phyloP scores from a whole-genome alignment of 2,888 invertebrate genomes.

The Callyntrura guangdongensis region DNA sequence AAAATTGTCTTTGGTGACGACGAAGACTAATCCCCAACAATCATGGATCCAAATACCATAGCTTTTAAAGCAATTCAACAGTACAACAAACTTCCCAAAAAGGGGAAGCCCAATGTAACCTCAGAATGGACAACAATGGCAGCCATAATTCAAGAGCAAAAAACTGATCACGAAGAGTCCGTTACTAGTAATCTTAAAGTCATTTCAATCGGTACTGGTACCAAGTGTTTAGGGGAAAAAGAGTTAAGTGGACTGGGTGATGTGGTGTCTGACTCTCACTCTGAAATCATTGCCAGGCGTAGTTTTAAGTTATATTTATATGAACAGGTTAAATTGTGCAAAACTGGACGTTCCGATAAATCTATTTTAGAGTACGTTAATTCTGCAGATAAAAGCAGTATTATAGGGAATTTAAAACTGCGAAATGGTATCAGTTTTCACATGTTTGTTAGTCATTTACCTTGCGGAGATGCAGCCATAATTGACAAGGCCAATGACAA shows the following conservation, averaged over 20 bases:
- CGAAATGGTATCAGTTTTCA: slow-evolving; percentile 90
- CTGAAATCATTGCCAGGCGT: slow-evolving; percentile 94
- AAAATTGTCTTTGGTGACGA: slow-evolving; percentile 82
- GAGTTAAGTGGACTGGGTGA: slow-evolving; percentile 89
- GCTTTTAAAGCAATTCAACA: slow-evolving; percentile 20
- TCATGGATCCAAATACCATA: slow-evolving; percentile 23
- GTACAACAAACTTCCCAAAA: slow-evolving; percentile 88
- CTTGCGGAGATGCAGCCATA: slow-evolving; percentile 98
- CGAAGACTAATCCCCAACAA: slow-evolving; percentile 36
- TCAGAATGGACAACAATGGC: slow-evolving; percentile 95
- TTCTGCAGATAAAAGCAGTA: neutral
- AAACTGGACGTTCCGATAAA: slow-evolving; percentile 39
- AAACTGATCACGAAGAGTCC: slow-evolving; percentile 82
- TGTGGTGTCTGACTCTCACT: slow-evolving; percentile 95
- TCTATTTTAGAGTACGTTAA: slow-evolving; percentile 69
- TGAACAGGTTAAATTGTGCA: slow-evolving; percentile 88
- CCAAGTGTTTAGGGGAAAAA: slow-evolving; percentile 94
- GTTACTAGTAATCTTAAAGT: slow-evolving; percentile 87
- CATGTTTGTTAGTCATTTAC: slow-evolving; percentile 94
- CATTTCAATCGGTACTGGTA: slow-evolving; percentile 95
- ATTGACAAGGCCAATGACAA: slow-evolving; percentile 86
- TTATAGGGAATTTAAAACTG: slow-evolving; percentile 86
- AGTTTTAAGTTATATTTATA: slow-evolving; percentile 93
- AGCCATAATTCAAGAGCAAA: slow-evolving; percentile 88
- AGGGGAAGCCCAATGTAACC: slow-evolving; percentile 91